A percentile compares a stretch with the other conserved stretches of the same genome.
These are phyloP conservation scores for Rutpela maculata DNA, from an alignment of 2,888 invertebrate species.

Conservation along the genomic window DNA sequence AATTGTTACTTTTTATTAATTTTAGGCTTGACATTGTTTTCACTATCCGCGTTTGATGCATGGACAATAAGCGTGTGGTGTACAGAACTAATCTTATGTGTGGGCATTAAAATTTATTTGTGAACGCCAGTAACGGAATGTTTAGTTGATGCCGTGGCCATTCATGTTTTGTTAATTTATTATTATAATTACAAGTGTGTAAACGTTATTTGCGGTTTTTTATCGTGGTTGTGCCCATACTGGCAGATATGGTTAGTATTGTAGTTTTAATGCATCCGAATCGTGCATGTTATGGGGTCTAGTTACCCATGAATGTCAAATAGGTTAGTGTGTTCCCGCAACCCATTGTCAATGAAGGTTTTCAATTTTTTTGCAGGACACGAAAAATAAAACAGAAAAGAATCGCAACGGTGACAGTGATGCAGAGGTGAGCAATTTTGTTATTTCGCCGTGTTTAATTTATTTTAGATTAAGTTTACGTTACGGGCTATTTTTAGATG, in stretches of 20 bases:
- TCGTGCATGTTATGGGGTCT: slow-evolving; percentile 29
- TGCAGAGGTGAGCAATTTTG: slow-evolving; percentile 75
- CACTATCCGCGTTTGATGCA: slow-evolving; percentile 24
- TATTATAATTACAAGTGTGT: slow-evolving; percentile 56
- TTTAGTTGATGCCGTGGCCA: slow-evolving; percentile 70
- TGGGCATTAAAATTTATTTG: slow-evolving; percentile 24
- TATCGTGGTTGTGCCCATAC: slow-evolving; percentile 37
- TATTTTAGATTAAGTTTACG: slow-evolving; percentile 50
- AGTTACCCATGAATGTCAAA: slow-evolving; percentile 52
- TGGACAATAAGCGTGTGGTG: slow-evolving; percentile 27
- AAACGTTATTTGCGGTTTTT: slow-evolving; percentile 49
- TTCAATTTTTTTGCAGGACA: slow-evolving; percentile 75
- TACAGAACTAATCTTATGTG: slow-evolving; percentile 31
- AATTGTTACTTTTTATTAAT: slow-evolving; percentile 56
- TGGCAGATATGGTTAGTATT: slow-evolving; percentile 57
- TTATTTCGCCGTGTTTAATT: slow-evolving; percentile 56
- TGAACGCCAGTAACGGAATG: slow-evolving; percentile 51
- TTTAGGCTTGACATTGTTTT: slow-evolving; percentile 44
- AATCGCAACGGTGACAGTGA: slow-evolving; percentile 77
- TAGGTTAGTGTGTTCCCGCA: slow-evolving; percentile 55
- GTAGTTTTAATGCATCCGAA: slow-evolving; percentile 27
- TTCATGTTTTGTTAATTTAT: slow-evolving; percentile 71
- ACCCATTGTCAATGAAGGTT: slow-evolving; percentile 49
- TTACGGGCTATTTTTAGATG: slow-evolving; percentile 59
- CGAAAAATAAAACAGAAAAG: slow-evolving; percentile 79